Conservation (phyloP, 2,888 invertebrate species). For the Frankliniella fusca region DNA sequence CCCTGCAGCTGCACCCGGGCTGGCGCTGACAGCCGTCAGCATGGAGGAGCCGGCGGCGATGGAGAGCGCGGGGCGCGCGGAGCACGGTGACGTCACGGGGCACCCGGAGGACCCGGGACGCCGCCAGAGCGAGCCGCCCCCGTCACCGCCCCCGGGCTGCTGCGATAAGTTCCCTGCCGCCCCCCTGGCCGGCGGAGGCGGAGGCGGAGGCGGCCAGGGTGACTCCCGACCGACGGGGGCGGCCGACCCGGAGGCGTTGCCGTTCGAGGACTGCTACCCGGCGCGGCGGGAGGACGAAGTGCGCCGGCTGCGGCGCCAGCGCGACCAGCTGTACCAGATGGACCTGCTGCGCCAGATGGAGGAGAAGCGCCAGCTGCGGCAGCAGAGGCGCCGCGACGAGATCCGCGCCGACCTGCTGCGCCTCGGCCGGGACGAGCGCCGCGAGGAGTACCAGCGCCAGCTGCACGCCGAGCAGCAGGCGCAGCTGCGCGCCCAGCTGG, state of each 20-base stretch:
- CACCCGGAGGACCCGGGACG: not conserved
- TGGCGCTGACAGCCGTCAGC: not conserved
- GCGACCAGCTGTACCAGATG: not conserved
- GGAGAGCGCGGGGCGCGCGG: no score
- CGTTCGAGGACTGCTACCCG: conserved; percentile 15
- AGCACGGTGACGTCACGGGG: not conserved
- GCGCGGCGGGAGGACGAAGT: conserved; percentile 10
- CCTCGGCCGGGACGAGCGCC: not conserved
- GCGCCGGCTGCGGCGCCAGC: not conserved
- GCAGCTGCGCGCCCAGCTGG: not conserved
- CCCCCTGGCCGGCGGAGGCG: not conserved
- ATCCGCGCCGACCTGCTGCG: conserved; percentile 11
- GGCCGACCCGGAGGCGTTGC: not conserved
- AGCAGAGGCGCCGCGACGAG: not conserved
- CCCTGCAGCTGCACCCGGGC: not conserved
- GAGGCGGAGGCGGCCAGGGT: not conserved
- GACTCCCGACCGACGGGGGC: not conserved
- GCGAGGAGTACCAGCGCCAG: not conserved
- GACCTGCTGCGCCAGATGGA: conserved; percentile 23
- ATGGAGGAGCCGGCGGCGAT: no score
- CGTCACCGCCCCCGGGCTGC: not conserved
- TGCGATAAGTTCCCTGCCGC: not conserved
- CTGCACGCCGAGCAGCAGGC: conserved; percentile 10
- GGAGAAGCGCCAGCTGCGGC: not conserved
- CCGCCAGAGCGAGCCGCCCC: not conserved